Percentiles rank a stretch among this genome's conserved stretches.
Conservation (phyloP, 53 echinoderm and acorn worm species). For the Astropecten irregularis region DNA sequence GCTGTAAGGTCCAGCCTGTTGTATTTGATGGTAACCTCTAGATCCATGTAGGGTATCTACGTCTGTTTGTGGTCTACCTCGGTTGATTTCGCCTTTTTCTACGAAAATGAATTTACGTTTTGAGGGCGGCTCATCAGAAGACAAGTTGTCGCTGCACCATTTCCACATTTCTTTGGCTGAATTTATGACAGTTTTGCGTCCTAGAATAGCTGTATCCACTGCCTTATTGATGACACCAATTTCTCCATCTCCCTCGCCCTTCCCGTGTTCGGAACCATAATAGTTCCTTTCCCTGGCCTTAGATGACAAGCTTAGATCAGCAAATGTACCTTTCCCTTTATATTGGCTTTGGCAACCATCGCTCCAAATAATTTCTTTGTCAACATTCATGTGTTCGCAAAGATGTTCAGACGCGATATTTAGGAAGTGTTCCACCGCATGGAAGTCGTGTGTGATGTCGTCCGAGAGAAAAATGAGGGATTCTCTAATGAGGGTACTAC, state of each 20-base stretch:
- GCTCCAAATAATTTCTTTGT: constrained; percentile 48
- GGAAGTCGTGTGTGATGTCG: constrained; percentile 52
- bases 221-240: constrained; percentile 47
- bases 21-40: constrained; percentile 36
- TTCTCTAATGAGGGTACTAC: constrained; percentile 16
- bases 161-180: constrained; percentile 37
- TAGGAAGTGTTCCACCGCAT: constrained; percentile 54
- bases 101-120: constrained; percentile 25
- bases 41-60: constrained; percentile 54
- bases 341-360: constrained; percentile 64
- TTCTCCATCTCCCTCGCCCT: constrained; percentile 49
- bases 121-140: not conserved
- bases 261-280: constrained; percentile 62
- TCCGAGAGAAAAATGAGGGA: constrained; percentile 49
- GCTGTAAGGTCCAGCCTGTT: not conserved
- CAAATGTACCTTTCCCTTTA: constrained; percentile 56
- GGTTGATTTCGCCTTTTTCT: constrained; percentile 22
- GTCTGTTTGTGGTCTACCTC: constrained; percentile 35
- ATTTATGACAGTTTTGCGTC: constrained; percentile 31
- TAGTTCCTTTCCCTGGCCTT: constrained; percentile 29
- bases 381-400: not conserved
- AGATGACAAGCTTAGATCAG: constrained; percentile 30
- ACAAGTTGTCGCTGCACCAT: constrained; percentile 38
- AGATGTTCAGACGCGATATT: constrained; percentile 35
- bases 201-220: constrained; percentile 48